A percentile compares a stretch with the other conserved stretches of the same genome.
These are phyloP conservation scores for Drosophila seclusa DNA, from an alignment of 2,888 invertebrate species.

Conservation along the genomic window DNA sequence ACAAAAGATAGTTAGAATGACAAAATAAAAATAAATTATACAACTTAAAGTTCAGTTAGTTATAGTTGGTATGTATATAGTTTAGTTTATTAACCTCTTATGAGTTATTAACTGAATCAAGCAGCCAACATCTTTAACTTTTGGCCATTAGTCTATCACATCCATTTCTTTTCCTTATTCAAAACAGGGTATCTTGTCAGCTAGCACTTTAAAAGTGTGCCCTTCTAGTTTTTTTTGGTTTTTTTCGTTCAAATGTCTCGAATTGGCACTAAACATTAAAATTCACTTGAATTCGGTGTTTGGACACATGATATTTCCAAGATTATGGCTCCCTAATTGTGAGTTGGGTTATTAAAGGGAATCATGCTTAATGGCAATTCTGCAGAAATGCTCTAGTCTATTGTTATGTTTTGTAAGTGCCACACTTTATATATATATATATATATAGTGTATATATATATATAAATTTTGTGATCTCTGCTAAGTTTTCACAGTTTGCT, in stretches of 20 bases:
- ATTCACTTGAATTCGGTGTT: constrained; percentile 43
- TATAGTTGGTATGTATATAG: background rate
- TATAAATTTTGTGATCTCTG: background rate
- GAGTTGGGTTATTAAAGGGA: constrained; percentile 5
- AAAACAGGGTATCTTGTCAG: constrained; percentile 14
- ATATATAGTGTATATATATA: background rate
- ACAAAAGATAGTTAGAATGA: background rate
- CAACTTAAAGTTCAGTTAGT: too few species aligned
- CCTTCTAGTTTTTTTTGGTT: background rate
- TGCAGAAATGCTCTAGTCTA: constrained; percentile 6
- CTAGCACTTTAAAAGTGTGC: too few species aligned
- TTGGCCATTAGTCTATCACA: background rate
- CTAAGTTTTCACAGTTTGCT: constrained; percentile 1
- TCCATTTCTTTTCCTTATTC: background rate
- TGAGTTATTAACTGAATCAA: too few species aligned
- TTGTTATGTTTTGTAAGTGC: constrained; percentile 4
- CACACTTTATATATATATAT: background rate
- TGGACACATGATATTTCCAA: constrained; percentile 13
- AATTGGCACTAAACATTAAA: constrained; percentile 28
- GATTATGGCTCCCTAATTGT: constrained; percentile 28
- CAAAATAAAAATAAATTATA: accelerated
- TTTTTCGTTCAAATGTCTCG: constrained; percentile 26
- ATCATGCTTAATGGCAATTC: constrained; percentile 24
- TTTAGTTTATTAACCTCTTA: background rate
- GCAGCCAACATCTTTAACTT: background rate